phyloP scores from a whole-genome alignment of 37 sponge, comb jelly and placozoan genomes.

The Spongia lamella region DNA sequence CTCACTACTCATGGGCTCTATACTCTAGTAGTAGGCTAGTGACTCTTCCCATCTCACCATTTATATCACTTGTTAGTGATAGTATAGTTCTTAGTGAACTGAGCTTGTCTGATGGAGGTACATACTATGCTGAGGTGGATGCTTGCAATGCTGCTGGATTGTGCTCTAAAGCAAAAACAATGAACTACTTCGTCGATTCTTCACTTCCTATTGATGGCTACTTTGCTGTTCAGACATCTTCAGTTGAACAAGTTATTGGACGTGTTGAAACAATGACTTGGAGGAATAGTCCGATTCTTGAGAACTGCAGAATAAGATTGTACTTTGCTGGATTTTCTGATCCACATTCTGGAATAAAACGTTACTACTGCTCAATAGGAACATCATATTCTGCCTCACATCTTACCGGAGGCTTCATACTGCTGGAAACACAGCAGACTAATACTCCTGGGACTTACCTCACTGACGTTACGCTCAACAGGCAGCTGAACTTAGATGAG shows the following conservation, averaged over 20 bases:
- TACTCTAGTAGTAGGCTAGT: conserved; percentile 3
- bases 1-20: conserved; percentile 39
- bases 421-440: too few relatives aligned
- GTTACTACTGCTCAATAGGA: conserved; percentile 59
- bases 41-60: conserved; percentile 19
- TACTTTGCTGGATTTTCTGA: conserved; percentile 81
- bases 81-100: conserved; percentile 2
- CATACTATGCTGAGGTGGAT: conserved; percentile 37
- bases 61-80: neutral
- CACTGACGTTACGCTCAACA: conserved; percentile 1
- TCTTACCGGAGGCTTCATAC: conserved; percentile 21
- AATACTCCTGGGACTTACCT: neutral
- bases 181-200: conserved; percentile 68
- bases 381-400: conserved; percentile 37
- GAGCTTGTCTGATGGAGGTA: conserved; percentile 56
- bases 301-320: conserved; percentile 20
- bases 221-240: conserved; percentile 63
- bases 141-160: conserved; percentile 64
- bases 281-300: conserved; percentile 30
- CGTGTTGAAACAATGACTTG: conserved; percentile 60
- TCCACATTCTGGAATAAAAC: conserved; percentile 63
- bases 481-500: conserved; percentile 5
- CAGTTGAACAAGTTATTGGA: conserved; percentile 35
- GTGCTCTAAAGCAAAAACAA: conserved; percentile 28
- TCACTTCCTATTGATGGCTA: conserved; percentile 82